Percentiles rank a stretch among this genome's conserved stretches.
These are phyloP conservation scores for Hedychridium roseum DNA, from an alignment of 2,888 invertebrate species.

Conservation along the genomic window DNA sequence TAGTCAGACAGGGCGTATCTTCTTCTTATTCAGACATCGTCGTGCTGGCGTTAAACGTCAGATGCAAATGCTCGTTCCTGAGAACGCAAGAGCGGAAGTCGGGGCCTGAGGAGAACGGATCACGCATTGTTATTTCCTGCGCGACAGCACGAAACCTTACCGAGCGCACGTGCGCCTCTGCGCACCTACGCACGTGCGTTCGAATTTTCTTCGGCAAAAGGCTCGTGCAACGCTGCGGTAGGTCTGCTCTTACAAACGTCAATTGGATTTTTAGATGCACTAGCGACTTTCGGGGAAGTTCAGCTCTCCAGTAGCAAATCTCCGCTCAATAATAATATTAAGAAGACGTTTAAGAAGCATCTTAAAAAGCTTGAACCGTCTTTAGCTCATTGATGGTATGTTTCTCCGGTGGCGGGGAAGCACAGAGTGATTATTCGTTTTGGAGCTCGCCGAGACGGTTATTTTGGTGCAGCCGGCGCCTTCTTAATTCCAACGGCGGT, in stretches of 20 bases:
- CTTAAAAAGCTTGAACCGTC: no score
- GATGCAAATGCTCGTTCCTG: constrained; percentile 22
- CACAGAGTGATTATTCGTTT: no score
- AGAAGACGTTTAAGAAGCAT: no score
- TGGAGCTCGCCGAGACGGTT: no score
- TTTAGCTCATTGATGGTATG: no score
- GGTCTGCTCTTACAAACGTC: constrained; percentile 1
- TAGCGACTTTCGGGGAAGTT: no score
- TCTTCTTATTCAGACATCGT: constrained; percentile 27
- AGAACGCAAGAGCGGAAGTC: constrained; percentile 45
- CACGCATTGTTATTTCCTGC: constrained; percentile 56
- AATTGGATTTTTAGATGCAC: no score
- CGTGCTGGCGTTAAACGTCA: constrained; percentile 24
- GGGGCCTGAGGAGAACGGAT: constrained; percentile 38
- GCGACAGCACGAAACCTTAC: constrained; percentile 36
- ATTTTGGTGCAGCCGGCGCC: no score
- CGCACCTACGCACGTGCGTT: constrained; percentile 31
- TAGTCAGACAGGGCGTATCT: constrained; percentile 5
- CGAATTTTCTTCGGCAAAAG: constrained; percentile 7
- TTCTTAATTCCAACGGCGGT: background rate
- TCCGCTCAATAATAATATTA: no score
- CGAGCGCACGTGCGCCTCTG: constrained; percentile 28
- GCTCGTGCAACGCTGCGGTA: constrained; percentile 1
- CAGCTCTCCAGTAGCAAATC: no score
- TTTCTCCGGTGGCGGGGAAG: no score